phyloP scores from a whole-genome alignment of 2,888 invertebrate species.

The Cheilosia urbana region DNA sequence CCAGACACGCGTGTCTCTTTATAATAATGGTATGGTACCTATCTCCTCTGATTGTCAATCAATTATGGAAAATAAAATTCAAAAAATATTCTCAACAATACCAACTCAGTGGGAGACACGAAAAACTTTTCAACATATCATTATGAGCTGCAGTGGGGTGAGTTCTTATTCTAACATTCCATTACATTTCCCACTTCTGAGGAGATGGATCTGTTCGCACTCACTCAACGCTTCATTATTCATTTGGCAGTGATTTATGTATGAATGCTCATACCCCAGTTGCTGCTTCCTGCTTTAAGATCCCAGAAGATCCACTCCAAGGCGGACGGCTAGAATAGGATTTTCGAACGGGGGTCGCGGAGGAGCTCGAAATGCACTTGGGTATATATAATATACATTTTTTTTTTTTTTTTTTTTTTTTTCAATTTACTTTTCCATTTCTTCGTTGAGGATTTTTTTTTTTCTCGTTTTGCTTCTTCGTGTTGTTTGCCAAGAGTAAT shows the following conservation, averaged over 20 bases:
- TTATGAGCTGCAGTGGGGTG: conserved; percentile 26
- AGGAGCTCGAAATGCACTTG: conserved; percentile 59
- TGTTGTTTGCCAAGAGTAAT: conserved; percentile 71
- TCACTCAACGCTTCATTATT: conserved; percentile 70
- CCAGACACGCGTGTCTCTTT: not conserved
- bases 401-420: conserved; percentile 22
- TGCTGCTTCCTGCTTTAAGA: conserved; percentile 22
- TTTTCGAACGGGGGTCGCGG: not conserved
- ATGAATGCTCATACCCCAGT: conserved; percentile 68
- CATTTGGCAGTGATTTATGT: conserved; percentile 75
- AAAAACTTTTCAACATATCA: conserved; percentile 39
- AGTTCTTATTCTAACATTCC: conserved; percentile 13
- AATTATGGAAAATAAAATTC: conserved; percentile 27
- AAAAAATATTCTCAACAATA: conserved; percentile 3
- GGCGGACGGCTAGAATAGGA: conserved; percentile 37
- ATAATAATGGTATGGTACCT: conserved; percentile 1
- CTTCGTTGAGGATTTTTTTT: conserved; percentile 2
- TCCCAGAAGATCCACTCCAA: conserved; percentile 61
- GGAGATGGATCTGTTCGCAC: conserved; percentile 60
- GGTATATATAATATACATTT: conserved; percentile 65
- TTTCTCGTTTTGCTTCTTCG: conserved; percentile 6
- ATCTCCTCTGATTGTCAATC: conserved; percentile 27
- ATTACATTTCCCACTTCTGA: conserved; percentile 17
- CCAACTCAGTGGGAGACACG: conserved; percentile 28
- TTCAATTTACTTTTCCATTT: not conserved